Conservation (phyloP, 2,113 vertebrate species). For the Heloderma charlesbogerti region DNA sequence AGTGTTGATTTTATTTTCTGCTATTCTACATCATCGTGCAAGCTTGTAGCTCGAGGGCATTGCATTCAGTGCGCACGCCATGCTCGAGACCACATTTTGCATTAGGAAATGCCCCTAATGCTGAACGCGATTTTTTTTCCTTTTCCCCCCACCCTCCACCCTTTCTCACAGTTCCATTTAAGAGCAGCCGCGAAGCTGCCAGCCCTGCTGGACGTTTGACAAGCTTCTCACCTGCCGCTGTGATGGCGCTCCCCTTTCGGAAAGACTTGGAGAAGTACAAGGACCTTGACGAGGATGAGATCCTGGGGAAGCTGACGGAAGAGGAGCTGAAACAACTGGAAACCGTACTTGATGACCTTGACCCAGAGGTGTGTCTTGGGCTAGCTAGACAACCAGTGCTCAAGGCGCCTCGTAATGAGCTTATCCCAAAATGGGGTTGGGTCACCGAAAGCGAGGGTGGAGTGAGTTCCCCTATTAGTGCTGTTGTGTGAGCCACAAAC, state of each 20-base stretch:
- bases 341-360: slow-evolving; percentile 94
- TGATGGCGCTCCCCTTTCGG: slow-evolving; percentile 90
- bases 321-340: slow-evolving; percentile 96
- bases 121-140: background rate
- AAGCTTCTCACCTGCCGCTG: slow-evolving; percentile 37
- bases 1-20: background rate
- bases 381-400: background rate
- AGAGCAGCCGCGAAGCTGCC: slow-evolving; percentile 33
- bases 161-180: slow-evolving; percentile 41
- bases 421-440: background rate
- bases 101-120: background rate
- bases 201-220: slow-evolving; percentile 9
- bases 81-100: background rate
- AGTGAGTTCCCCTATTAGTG: background rate
- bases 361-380: slow-evolving; percentile 88
- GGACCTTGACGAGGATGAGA: slow-evolving; percentile 95
- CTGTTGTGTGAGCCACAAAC: background rate
- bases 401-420: background rate
- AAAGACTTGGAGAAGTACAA: slow-evolving; percentile 97
- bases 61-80: background rate
- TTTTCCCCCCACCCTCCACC: background rate
- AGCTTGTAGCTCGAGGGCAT: background rate
- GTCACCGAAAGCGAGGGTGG: background rate
- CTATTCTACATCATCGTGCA: background rate
- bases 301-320: slow-evolving; percentile 91